phyloP scores from a whole-genome alignment of 2,888 invertebrate species.

The Hofmannophila pseudospretella region DNA sequence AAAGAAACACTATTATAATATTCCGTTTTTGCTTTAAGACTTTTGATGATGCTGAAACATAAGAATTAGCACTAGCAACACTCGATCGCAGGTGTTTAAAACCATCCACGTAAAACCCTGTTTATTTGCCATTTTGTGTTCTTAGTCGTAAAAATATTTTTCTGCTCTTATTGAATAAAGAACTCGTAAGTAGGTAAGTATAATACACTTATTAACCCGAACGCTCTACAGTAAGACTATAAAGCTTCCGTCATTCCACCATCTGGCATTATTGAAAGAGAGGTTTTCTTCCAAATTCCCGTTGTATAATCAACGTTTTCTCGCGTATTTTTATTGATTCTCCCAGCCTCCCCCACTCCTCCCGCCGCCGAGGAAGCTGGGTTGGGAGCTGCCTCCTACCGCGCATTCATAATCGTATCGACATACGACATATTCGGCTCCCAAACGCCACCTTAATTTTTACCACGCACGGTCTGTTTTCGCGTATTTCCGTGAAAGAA shows the following conservation, averaged over 20 bases:
- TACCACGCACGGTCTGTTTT: slow-evolving; percentile 42
- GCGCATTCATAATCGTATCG: slow-evolving; percentile 77
- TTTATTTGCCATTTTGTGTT: background rate
- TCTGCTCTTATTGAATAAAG: background rate
- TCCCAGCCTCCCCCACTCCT: slow-evolving; percentile 45
- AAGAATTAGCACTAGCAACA: background rate
- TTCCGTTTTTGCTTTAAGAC: too few relatives aligned
- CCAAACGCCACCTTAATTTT: slow-evolving; percentile 50
- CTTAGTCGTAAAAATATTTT: slow-evolving; percentile 1
- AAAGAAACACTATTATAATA: background rate
- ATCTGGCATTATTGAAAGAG: slow-evolving; percentile 57
- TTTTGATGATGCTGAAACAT: background rate
- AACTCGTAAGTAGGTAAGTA: background rate
- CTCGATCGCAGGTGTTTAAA: background rate
- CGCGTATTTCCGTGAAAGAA: slow-evolving; percentile 45
- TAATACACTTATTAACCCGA: background rate
- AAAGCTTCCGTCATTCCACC: slow-evolving; percentile 38
- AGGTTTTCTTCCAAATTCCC: slow-evolving; percentile 61
- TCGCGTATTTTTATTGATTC: slow-evolving; percentile 78
- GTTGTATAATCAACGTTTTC: slow-evolving; percentile 76
- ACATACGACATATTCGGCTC: slow-evolving; percentile 49
- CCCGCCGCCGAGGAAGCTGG: slow-evolving; percentile 58
- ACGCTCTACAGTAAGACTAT: slow-evolving; percentile 20
- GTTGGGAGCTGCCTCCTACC: slow-evolving; percentile 73
- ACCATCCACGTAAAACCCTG: background rate